A percentile compares a stretch with the other conserved stretches of the same genome.
Evolutionary conservation across 2,888 invertebrate genomes (phyloP).

Genomic region (Acrocyrtus sp.): DNA sequence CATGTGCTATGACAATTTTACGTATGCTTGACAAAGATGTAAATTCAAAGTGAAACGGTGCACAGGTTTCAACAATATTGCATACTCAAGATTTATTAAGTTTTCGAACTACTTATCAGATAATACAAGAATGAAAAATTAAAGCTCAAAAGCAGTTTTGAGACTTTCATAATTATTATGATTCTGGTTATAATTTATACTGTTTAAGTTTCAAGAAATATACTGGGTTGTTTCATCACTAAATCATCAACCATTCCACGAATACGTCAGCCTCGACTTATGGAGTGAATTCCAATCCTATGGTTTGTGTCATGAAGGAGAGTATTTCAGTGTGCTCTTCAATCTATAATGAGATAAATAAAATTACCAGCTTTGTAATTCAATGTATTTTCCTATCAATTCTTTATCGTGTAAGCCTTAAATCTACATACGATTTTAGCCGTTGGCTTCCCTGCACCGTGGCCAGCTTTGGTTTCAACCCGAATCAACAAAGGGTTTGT

Average conservation of each 20-base stretch:
- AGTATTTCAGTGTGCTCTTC: slow-evolving; percentile 93
- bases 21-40: too few species aligned
- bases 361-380: neutral
- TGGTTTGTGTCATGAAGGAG: slow-evolving; percentile 80
- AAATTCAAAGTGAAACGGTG: too few species aligned
- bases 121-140: too few species aligned
- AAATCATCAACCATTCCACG: neutral
- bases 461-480: slow-evolving; percentile 96
- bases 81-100: too few species aligned
- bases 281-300: slow-evolving; percentile 70
- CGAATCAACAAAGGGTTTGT: slow-evolving; percentile 87
- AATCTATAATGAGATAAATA: slow-evolving; percentile 73
- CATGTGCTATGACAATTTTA: too few species aligned
- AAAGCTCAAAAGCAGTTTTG: neutral
- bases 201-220: neutral
- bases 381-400: too few species aligned
- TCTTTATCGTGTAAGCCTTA: too few species aligned
- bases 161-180: neutral
- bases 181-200: too few species aligned
- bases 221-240: neutral
- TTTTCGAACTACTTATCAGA: too few species aligned
- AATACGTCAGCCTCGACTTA: slow-evolving; percentile 1
- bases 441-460: slow-evolving; percentile 97
- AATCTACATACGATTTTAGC: slow-evolving; percentile 84
- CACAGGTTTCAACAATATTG: too few species aligned